A percentile compares a stretch with the other conserved stretches of the same genome.
phyloP scores from a whole-genome alignment of 2,888 invertebrate species.

The Diadegma fenestrale region DNA sequence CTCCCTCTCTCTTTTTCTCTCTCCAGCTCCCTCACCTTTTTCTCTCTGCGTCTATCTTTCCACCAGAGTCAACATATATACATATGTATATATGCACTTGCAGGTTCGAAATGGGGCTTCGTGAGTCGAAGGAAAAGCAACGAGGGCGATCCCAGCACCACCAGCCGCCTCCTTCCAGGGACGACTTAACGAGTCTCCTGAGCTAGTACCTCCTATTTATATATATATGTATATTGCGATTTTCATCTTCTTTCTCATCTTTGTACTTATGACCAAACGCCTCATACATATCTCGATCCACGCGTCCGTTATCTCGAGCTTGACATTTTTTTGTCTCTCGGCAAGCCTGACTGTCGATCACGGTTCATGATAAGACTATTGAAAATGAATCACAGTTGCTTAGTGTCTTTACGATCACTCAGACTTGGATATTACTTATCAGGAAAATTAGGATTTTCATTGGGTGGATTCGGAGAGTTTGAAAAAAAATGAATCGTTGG shows the following conservation, averaged over 20 bases:
- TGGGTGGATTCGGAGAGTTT: background rate
- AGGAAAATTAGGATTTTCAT: background rate
- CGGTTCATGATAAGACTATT: background rate
- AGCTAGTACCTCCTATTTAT: slow-evolving; percentile 71
- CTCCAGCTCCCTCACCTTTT: background rate
- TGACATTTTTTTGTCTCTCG: background rate
- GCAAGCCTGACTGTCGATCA: background rate
- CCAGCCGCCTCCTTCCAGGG: slow-evolving; percentile 71
- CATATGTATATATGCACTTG: slow-evolving; percentile 52
- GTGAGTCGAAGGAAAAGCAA: slow-evolving; percentile 65
- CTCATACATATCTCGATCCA: slow-evolving; percentile 15
- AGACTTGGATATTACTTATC: background rate
- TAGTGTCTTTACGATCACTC: background rate
- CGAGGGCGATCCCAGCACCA: slow-evolving; percentile 67
- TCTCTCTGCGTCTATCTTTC: background rate
- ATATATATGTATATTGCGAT: slow-evolving; percentile 1
- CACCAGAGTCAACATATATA: slow-evolving; percentile 6
- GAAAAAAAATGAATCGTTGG: too few relatives aligned
- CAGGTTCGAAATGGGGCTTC: slow-evolving; percentile 55
- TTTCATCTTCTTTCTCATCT: background rate
- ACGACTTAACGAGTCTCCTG: slow-evolving; percentile 79
- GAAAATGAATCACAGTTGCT: background rate
- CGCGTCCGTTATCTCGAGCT: background rate
- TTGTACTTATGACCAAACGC: background rate
- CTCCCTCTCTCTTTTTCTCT: slow-evolving; percentile 9